phyloP scores from a whole-genome alignment of 1,140 invertebrate genomes.

The Luehdorfia chinensis region DNA sequence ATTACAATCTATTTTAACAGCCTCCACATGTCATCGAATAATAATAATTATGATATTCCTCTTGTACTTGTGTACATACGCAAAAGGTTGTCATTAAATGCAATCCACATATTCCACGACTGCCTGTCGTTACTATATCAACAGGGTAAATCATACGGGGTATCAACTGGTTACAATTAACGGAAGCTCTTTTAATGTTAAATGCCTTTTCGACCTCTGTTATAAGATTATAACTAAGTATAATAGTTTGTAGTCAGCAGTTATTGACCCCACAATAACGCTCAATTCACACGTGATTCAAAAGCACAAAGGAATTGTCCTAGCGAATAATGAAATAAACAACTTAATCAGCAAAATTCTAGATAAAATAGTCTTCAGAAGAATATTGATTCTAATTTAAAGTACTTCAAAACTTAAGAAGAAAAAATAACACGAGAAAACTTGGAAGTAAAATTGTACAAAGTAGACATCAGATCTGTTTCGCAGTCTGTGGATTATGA shows the following conservation, averaged over 20 bases:
- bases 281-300: constrained; percentile 70
- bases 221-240: constrained; percentile 31
- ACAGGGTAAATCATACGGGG: not conserved
- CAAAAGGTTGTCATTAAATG: not conserved
- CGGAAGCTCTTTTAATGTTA: constrained; percentile 9
- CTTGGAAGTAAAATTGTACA: constrained; percentile 53
- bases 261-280: constrained; percentile 72
- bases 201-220: constrained; percentile 23
- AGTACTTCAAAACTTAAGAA: constrained; percentile 18
- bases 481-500: constrained; percentile 26
- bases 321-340: constrained; percentile 6
- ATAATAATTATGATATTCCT: not conserved
- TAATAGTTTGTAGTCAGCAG: constrained; percentile 56
- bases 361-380: no score
- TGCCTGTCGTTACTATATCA: not conserved
- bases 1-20: constrained; percentile 2
- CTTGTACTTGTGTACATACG: not conserved
- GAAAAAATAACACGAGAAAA: constrained; percentile 50
- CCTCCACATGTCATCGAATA: constrained; percentile 1
- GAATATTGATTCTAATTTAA: no score
- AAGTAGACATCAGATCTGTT: constrained; percentile 29
- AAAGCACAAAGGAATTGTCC: constrained; percentile 52
- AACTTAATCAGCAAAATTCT: no score
- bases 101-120: not conserved
- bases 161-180: constrained; percentile 5